These are phyloP conservation scores for Rutpela maculata DNA, from an alignment of 2,888 invertebrate species.

Conservation along the genomic window DNA sequence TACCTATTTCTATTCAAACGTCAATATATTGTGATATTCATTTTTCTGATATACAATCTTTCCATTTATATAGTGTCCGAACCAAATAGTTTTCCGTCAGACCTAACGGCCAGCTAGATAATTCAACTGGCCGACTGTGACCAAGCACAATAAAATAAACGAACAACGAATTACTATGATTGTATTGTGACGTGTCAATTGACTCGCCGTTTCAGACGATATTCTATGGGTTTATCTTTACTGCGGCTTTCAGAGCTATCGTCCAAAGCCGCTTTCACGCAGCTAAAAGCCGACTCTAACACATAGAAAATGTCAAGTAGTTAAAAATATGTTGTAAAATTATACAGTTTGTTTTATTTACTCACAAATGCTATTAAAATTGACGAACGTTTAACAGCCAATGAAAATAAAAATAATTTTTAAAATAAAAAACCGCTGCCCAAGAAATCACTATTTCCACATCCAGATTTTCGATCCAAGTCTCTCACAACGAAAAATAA, in stretches of 20 bases:
- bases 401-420: too few relatives aligned
- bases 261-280: slow-evolving; percentile 24
- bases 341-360: too few relatives aligned
- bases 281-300: not conserved
- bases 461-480: too few relatives aligned
- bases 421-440: too few relatives aligned
- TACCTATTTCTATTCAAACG: slow-evolving; percentile 40
- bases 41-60: slow-evolving; percentile 35
- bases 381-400: too few relatives aligned
- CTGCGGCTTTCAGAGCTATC: slow-evolving; percentile 29
- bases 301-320: not conserved
- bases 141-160: slow-evolving; percentile 63
- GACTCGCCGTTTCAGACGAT: slow-evolving; percentile 56
- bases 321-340: too few relatives aligned
- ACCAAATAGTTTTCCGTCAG: not conserved
- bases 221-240: slow-evolving; percentile 43
- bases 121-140: slow-evolving; percentile 51
- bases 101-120: not conserved
- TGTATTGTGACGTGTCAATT: slow-evolving; percentile 66
- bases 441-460: too few relatives aligned
- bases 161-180: slow-evolving; percentile 63
- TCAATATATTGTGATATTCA: slow-evolving; percentile 42
- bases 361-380: too few relatives aligned
- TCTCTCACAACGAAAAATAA: too few relatives aligned
- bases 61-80: slow-evolving; percentile 25